Evolutionary conservation across 2,113 vertebrate genomes (phyloP).

Genomic region (Puntigrus tetrazona): DNA sequence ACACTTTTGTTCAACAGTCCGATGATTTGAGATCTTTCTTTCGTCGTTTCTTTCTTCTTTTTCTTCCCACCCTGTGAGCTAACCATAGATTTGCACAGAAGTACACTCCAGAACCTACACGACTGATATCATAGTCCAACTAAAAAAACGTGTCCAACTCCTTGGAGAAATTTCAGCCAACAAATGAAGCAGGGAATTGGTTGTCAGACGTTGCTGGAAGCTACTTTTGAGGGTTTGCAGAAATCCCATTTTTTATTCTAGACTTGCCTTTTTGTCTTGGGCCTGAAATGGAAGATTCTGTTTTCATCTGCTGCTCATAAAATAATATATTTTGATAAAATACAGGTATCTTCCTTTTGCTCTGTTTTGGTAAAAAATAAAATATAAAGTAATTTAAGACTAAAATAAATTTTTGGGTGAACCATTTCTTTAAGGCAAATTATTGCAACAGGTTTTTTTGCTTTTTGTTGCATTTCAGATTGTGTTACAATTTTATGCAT

Average conservation of each 20-base stretch:
- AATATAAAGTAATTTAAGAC: no score
- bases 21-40: background rate
- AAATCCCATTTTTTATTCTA: background rate
- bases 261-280: background rate
- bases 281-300: background rate
- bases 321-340: no score
- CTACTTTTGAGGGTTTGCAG: background rate
- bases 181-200: conserved; percentile 3
- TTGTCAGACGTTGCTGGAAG: background rate
- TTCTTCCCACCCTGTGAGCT: background rate
- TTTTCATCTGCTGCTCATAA: no score
- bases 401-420: no score
- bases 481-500: no score
- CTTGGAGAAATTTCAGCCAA: background rate
- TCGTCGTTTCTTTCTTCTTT: background rate
- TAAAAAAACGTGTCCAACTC: background rate
- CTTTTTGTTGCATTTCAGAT: no score
- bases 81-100: background rate
- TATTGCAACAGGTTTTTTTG: no score
- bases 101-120: background rate
- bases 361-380: no score
- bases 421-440: no score
- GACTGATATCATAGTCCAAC: background rate
- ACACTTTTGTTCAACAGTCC: background rate
- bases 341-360: no score